These are phyloP conservation scores for Amaurobius ferox DNA, from an alignment of 2,888 invertebrate genomes.

Conservation along the genomic window DNA sequence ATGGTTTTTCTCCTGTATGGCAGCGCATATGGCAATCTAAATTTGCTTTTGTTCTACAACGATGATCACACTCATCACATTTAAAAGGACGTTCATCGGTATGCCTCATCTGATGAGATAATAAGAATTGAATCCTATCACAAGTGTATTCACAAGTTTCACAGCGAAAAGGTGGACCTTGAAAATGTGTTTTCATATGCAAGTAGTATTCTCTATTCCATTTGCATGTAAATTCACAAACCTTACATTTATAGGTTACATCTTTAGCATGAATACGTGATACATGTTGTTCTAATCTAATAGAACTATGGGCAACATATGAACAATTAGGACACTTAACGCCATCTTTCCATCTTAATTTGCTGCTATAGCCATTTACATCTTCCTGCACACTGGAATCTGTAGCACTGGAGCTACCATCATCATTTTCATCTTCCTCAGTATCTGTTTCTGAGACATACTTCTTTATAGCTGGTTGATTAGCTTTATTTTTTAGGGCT, in stretches of 20 bases:
- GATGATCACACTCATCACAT: constrained; percentile 81
- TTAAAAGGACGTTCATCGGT: constrained; percentile 79
- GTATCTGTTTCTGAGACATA: constrained; percentile 54
- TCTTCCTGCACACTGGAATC: constrained; percentile 40
- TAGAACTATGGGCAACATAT: constrained; percentile 79
- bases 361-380: constrained; percentile 30
- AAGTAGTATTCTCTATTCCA: constrained; percentile 82
- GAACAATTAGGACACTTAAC: constrained; percentile 80
- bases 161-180: constrained; percentile 82
- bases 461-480: not conserved
- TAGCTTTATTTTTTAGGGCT: not conserved
- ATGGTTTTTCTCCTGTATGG: constrained; percentile 81
- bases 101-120: constrained; percentile 82
- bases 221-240: constrained; percentile 82
- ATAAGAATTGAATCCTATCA: constrained; percentile 80
- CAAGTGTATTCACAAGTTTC: constrained; percentile 81
- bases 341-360: constrained; percentile 72
- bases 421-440: constrained; percentile 59
- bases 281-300: constrained; percentile 80
- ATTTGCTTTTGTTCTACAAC: constrained; percentile 81
- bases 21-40: constrained; percentile 81
- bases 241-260: constrained; percentile 81
- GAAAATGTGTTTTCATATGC: constrained; percentile 82
- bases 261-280: constrained; percentile 81
- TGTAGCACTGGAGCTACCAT: constrained; percentile 53